These are phyloP conservation scores for Microtus richardsoni DNA, from an alignment of 2,113 vertebrate genomes.

Conservation along the genomic window DNA sequence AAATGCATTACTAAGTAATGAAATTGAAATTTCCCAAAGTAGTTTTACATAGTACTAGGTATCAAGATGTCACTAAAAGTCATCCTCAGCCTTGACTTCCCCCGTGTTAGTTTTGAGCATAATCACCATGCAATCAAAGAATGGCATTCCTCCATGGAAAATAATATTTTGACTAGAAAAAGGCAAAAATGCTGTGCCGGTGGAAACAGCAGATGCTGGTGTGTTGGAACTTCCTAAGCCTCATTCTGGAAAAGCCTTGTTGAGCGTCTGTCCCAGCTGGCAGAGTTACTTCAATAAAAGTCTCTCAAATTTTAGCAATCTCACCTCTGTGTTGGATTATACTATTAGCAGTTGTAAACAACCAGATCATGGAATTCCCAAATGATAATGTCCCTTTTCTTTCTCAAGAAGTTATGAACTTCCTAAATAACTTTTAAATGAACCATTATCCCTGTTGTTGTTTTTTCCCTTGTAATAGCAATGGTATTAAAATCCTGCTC, in stretches of 20 bases:
- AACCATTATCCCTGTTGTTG: background rate
- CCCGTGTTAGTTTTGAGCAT: background rate
- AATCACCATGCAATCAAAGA: background rate
- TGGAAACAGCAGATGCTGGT: background rate
- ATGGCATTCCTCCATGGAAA: background rate
- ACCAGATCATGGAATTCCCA: background rate
- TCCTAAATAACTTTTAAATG: background rate
- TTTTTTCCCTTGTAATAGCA: background rate
- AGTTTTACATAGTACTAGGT: background rate
- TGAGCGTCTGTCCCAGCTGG: background rate
- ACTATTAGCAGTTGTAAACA: background rate
- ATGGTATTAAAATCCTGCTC: background rate
- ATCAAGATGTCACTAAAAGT: background rate
- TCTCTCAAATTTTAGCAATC: background rate
- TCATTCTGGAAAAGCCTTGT: background rate
- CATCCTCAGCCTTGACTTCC: background rate
- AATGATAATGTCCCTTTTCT: background rate
- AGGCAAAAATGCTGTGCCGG: background rate
- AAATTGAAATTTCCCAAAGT: background rate
- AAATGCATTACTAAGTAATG: background rate
- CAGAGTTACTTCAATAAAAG: background rate
- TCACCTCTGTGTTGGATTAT: background rate
- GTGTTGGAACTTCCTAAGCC: background rate
- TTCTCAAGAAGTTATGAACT: background rate
- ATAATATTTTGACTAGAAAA: slow-evolving; percentile 26